Evolutionary conservation across 2,888 invertebrate species (phyloP).

Genomic region (Drosophila kuntzei): DNA sequence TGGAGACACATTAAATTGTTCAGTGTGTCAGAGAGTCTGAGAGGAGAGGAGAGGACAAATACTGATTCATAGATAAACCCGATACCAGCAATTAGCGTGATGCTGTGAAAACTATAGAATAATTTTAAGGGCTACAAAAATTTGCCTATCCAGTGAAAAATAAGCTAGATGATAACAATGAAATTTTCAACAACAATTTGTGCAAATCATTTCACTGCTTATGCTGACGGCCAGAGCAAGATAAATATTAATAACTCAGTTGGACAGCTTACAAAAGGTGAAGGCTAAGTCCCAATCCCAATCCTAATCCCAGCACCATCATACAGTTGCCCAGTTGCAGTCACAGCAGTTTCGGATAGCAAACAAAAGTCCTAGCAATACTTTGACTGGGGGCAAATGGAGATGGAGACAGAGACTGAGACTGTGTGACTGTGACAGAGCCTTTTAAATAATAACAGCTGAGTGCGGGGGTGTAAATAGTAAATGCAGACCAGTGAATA

Average conservation of each 20-base stretch:
- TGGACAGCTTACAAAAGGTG: slow-evolving; percentile 70
- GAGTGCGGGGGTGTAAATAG: slow-evolving; percentile 30
- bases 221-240: slow-evolving; percentile 63
- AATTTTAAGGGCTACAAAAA: slow-evolving; percentile 17
- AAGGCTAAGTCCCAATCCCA: slow-evolving; percentile 64
- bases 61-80: slow-evolving; percentile 19
- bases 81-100: slow-evolving; percentile 16
- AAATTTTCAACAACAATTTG: slow-evolving; percentile 76
- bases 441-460: slow-evolving; percentile 72
- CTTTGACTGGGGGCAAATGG: slow-evolving; percentile 18
- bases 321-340: slow-evolving; percentile 34
- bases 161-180: slow-evolving; percentile 60
- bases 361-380: slow-evolving; percentile 47
- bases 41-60: not conserved
- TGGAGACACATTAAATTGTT: slow-evolving; percentile 50
- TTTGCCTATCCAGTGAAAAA: slow-evolving; percentile 28
- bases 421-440: slow-evolving; percentile 27
- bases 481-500: slow-evolving; percentile 71
- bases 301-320: not conserved
- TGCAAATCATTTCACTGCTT: slow-evolving; percentile 77
- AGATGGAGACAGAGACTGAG: slow-evolving; percentile 28
- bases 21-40: slow-evolving; percentile 22
- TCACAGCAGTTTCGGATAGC: slow-evolving; percentile 55
- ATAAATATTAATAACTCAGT: slow-evolving; percentile 80
- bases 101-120: slow-evolving; percentile 15